Evolutionary conservation across 2,113 vertebrate genomes (phyloP).

Genomic region (Cranoglanis bouderius): DNA sequence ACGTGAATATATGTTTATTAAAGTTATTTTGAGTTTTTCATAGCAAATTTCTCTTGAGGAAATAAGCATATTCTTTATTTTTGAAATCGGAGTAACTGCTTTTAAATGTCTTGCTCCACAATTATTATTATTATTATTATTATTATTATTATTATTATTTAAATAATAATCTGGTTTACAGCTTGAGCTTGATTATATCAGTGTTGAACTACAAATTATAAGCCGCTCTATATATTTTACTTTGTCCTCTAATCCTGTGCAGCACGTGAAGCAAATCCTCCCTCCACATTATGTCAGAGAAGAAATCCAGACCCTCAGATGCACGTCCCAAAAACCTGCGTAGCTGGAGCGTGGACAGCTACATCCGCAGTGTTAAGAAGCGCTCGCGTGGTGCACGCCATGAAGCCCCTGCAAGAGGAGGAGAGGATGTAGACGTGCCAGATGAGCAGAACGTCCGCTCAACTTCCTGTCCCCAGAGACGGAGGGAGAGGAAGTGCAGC

Average conservation of each 20-base stretch:
- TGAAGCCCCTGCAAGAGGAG: conserved; percentile 61
- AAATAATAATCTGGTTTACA: background rate
- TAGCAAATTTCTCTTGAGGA: background rate
- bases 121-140: background rate
- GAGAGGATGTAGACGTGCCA: conserved; percentile 67
- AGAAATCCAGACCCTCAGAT: conserved; percentile 74
- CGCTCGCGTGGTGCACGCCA: conserved; percentile 81
- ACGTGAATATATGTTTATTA: background rate
- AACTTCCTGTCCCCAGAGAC: conserved; percentile 71
- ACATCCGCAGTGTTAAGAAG: conserved; percentile 90
- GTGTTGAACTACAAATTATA: background rate
- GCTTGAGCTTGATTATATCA: background rate
- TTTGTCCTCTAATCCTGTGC: conserved; percentile 36
- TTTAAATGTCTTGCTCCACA: background rate
- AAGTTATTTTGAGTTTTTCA: background rate
- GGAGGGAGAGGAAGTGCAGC: conserved; percentile 86
- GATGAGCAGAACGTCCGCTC: conserved; percentile 68
- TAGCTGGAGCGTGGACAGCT: conserved; percentile 92
- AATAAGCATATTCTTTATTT: background rate
- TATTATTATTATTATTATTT: conserved; percentile 11
- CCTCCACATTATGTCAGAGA: conserved; percentile 73
- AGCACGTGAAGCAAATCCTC: conserved; percentile 44
- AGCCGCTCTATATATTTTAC: background rate
- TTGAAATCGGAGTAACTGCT: background rate
- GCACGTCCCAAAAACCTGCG: conserved; percentile 87